Conservation (phyloP, 2,888 invertebrate genomes). For the Antitype chi region DNA sequence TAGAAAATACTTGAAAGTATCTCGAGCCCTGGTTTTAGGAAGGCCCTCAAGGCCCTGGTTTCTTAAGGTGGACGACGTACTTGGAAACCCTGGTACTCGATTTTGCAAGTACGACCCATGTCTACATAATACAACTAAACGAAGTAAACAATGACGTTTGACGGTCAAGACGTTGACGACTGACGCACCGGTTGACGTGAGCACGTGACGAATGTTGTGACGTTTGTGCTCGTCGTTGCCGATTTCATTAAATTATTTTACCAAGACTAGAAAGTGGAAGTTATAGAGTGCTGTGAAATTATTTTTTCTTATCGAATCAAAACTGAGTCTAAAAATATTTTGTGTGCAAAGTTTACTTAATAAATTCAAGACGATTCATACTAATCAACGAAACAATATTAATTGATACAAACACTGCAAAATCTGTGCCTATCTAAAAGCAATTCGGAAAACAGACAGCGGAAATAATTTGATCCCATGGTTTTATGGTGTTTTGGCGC, state of each 20-base stretch:
- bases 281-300: neutral
- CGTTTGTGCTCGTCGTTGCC: neutral
- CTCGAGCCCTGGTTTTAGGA: too few species aligned
- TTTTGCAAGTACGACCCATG: too few species aligned
- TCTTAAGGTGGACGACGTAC: too few species aligned
- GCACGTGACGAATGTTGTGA: constrained; percentile 13
- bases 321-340: neutral
- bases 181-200: too few species aligned
- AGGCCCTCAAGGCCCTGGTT: too few species aligned
- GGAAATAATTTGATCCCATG: constrained; percentile 17
- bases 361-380: neutral
- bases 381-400: neutral
- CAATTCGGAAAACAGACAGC: neutral
- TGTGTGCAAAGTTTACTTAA: neutral
- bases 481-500: constrained; percentile 42
- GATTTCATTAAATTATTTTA: neutral
- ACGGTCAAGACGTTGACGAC: too few species aligned
- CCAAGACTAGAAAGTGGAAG: too few species aligned
- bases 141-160: neutral
- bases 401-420: neutral
- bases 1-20: too few species aligned
- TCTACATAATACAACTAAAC: too few species aligned
- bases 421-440: neutral
- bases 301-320: neutral
- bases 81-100: too few species aligned